phyloP scores from a whole-genome alignment of 2,113 vertebrate genomes.

The Zootoca vivipara region DNA sequence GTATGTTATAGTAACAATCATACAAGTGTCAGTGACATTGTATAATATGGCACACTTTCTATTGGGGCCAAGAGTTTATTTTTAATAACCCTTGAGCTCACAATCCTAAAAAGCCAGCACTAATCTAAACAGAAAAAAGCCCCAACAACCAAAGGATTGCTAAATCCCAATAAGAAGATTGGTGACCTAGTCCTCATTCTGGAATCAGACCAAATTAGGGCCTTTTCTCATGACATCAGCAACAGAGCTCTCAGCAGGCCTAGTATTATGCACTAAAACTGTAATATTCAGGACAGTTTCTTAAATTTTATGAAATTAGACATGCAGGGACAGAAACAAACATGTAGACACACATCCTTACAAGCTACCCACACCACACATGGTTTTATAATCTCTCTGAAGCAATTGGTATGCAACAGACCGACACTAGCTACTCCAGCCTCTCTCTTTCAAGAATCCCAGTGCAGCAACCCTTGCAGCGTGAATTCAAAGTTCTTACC shows the following conservation, averaged over 20 bases:
- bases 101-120: constrained; percentile 65
- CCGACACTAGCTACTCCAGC: neutral
- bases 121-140: constrained; percentile 69
- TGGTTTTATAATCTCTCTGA: neutral
- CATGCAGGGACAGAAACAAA: neutral
- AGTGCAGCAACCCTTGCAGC: neutral
- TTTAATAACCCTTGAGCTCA: constrained; percentile 57
- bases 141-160: constrained; percentile 21
- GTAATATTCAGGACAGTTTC: rapidly evolving
- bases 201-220: constrained; percentile 44
- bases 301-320: neutral
- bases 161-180: constrained; percentile 73
- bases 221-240: constrained; percentile 25
- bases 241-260: constrained; percentile 15
- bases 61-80: constrained; percentile 44
- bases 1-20: neutral
- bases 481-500: too few relatives aligned
- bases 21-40: constrained; percentile 35
- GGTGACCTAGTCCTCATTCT: constrained; percentile 57
- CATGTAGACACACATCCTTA: neutral
- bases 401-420: neutral
- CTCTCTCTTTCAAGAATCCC: neutral
- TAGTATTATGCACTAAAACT: rapidly evolving
- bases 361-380: neutral
- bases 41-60: constrained; percentile 53